Conservation (phyloP, 1,140 invertebrate species). For the Drosophila saltans region DNA sequence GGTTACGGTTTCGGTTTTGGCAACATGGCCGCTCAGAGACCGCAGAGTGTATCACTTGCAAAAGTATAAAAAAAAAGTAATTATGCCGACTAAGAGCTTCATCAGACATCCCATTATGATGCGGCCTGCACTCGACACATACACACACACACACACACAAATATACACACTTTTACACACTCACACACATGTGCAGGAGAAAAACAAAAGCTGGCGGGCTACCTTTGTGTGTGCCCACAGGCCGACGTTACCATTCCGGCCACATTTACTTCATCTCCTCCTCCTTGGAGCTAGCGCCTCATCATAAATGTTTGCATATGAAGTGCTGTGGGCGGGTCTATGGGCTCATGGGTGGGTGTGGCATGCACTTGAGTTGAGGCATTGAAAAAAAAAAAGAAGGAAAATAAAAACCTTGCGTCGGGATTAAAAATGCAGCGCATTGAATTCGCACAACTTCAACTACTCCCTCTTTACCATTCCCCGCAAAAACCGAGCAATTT, state of each 20-base stretch:
- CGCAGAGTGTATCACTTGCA: conserved; percentile 46
- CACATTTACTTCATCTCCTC: background rate
- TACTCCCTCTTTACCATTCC: background rate
- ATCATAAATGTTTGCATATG: conserved; percentile 79
- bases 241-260: conserved; percentile 10
- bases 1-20: background rate
- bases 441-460: conserved; percentile 66
- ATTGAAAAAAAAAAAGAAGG: conserved; percentile 56
- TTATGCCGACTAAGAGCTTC: conserved; percentile 82
- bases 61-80: conserved; percentile 62
- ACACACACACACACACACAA: conserved; percentile 49
- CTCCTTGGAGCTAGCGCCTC: conserved; percentile 28
- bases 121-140: conserved; percentile 73
- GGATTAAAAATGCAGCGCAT: conserved; percentile 81
- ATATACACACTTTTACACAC: conserved; percentile 29
- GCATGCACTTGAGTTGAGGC: conserved; percentile 76
- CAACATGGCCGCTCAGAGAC: conserved; percentile 14
- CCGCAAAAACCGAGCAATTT: conserved; percentile 11
- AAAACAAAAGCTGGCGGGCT: conserved; percentile 67
- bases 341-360: conserved; percentile 39
- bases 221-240: conserved; percentile 64
- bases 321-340: conserved; percentile 52
- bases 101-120: conserved; percentile 82
- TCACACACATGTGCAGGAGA: conserved; percentile 25
- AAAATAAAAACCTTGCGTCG: conserved; percentile 72